A percentile compares a stretch with the other conserved stretches of the same genome.
Evolutionary conservation across 2,888 invertebrate genomes (phyloP).

Genomic region (Drosophila ochracea): DNA sequence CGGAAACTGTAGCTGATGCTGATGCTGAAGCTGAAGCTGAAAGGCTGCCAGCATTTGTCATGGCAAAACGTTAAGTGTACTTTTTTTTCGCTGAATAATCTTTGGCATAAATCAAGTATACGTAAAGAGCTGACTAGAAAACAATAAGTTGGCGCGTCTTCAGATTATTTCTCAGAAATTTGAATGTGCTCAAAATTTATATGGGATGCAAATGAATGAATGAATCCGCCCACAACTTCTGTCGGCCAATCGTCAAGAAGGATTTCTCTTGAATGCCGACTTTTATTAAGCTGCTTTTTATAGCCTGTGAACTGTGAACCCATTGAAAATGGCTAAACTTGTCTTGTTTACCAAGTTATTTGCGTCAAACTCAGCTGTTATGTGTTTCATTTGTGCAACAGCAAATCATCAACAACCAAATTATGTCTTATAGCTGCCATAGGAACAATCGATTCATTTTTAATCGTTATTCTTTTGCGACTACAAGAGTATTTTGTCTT

Average conservation of each 20-base stretch:
- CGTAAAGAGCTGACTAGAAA: not conserved
- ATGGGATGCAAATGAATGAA: not conserved
- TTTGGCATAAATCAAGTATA: constrained; percentile 1
- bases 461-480: not conserved
- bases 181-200: not conserved
- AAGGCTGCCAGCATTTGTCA: constrained; percentile 39
- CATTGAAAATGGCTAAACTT: not conserved
- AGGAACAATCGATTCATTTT: not conserved
- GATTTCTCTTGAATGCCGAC: not conserved
- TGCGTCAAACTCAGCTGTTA: not conserved
- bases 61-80: not conserved
- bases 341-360: not conserved
- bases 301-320: not conserved
- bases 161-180: not conserved
- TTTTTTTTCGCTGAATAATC: constrained; percentile 5
- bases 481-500: not conserved
- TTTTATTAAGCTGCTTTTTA: not conserved
- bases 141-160: constrained; percentile 1
- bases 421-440: not conserved
- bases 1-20: constrained; percentile 13
- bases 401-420: fast-evolving
- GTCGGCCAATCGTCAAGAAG: not conserved
- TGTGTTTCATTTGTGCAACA: not conserved
- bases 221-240: not conserved
- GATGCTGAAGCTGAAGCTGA: not conserved